phyloP scores from a whole-genome alignment of 2,888 invertebrate genomes.

The Limnephilus lunatus region DNA sequence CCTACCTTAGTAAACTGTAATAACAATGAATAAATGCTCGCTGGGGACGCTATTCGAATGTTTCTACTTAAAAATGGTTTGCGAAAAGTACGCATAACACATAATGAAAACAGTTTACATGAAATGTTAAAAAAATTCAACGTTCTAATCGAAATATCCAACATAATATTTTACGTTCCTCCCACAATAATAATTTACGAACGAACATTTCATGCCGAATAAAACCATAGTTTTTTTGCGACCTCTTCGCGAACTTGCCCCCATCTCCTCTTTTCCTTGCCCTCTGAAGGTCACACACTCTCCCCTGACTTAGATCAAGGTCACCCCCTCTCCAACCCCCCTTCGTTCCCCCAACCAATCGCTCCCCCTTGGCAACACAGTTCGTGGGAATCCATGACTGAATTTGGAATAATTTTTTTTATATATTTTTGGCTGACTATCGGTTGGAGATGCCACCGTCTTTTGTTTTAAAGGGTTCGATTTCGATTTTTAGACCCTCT shows the following conservation, averaged over 20 bases:
- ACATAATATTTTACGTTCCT: neutral
- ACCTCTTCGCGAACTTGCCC: constrained; percentile 44
- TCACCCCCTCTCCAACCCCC: constrained; percentile 21
- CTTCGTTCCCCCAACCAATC: neutral
- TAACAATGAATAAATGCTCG: neutral
- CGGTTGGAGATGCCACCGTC: constrained; percentile 17
- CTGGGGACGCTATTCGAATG: neutral
- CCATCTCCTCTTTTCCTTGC: constrained; percentile 9
- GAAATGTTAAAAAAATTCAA: neutral
- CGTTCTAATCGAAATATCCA: neutral
- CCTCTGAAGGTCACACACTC: constrained; percentile 45
- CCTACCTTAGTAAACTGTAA: neutral
- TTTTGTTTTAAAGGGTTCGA: neutral
- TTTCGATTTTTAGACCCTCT: neutral
- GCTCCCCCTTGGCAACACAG: constrained; percentile 24
- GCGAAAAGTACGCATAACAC: neutral
- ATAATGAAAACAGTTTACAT: neutral
- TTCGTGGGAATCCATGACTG: constrained; percentile 40
- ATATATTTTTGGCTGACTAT: neutral
- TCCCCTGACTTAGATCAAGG: constrained; percentile 51
- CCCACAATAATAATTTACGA: neutral
- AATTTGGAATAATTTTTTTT: neutral
- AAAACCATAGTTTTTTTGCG: neutral
- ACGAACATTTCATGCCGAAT: neutral
- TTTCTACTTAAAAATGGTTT: neutral